phyloP scores from a whole-genome alignment of 2,888 invertebrate genomes.

The Nephrocerus scutellatus region DNA sequence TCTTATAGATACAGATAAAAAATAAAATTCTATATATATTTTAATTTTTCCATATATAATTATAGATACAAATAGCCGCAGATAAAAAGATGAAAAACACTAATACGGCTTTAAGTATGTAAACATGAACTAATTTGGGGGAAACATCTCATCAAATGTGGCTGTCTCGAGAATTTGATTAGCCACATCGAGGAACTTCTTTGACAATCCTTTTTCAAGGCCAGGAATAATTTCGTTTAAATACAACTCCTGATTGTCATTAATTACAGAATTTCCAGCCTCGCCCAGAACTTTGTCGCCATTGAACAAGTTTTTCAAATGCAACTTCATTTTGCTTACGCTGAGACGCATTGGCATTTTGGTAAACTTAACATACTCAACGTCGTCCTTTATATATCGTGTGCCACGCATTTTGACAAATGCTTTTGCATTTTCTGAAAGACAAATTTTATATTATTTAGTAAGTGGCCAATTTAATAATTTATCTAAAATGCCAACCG shows the following conservation, averaged over 20 bases:
- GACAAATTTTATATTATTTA: not conserved
- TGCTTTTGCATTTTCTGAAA: constrained; percentile 41
- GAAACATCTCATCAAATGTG: constrained; percentile 48
- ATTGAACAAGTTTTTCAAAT: constrained; percentile 44
- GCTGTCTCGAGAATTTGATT: constrained; percentile 42
- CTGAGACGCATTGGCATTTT: constrained; percentile 40
- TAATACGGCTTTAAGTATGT: too few relatives aligned
- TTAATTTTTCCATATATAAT: too few relatives aligned
- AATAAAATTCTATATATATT: too few relatives aligned
- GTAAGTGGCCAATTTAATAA: not conserved
- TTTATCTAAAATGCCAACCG: constrained; percentile 27
- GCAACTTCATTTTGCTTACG: constrained; percentile 39
- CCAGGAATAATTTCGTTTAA: constrained; percentile 45
- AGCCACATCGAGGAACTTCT: constrained; percentile 43
- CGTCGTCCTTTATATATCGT: constrained; percentile 33
- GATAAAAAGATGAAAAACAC: too few relatives aligned
- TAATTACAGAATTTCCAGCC: constrained; percentile 44
- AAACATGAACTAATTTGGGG: constrained; percentile 24
- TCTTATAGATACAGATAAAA: too few relatives aligned
- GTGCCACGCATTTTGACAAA: constrained; percentile 41
- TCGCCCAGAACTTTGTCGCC: constrained; percentile 42
- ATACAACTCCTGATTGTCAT: constrained; percentile 44
- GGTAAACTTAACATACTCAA: constrained; percentile 43
- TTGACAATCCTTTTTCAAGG: constrained; percentile 41
- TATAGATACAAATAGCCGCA: too few relatives aligned